phyloP scores from a whole-genome alignment of 2,797 vertebrate genomes.

The Sebastes diploproa region DNA sequence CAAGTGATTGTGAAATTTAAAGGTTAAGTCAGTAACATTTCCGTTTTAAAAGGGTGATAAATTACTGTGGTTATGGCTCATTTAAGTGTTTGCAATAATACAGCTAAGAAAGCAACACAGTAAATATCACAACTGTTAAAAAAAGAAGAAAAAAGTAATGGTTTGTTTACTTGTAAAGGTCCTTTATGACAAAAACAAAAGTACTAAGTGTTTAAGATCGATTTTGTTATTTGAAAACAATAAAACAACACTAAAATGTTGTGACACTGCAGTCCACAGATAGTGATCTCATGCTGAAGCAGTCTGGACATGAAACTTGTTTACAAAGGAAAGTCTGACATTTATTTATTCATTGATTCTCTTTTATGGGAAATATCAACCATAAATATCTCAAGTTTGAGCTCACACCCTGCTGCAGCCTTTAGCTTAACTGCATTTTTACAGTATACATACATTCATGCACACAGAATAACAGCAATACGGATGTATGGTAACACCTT shows the following conservation, averaged over 20 bases:
- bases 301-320: not conserved
- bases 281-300: not conserved
- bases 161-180: not conserved
- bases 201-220: not conserved
- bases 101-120: not conserved
- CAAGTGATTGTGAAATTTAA: not conserved
- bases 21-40: not conserved
- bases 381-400: not conserved
- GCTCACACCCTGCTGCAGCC: not conserved
- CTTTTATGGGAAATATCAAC: not conserved
- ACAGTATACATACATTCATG: not conserved
- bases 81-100: not conserved
- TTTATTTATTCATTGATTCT: conserved; percentile 5
- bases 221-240: not conserved
- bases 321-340: conserved; percentile 1
- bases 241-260: not conserved
- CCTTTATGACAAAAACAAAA: not conserved
- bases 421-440: not conserved
- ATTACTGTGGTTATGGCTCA: not conserved
- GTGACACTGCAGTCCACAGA: not conserved
- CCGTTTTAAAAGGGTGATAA: not conserved
- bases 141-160: not conserved
- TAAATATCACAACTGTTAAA: not conserved
- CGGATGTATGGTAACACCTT: rapidly evolving
- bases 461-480: not conserved